A percentile compares a stretch with the other conserved stretches of the same genome.
Conservation (phyloP, 2,113 vertebrate species). For the Microcebus ravelobensis region DNA sequence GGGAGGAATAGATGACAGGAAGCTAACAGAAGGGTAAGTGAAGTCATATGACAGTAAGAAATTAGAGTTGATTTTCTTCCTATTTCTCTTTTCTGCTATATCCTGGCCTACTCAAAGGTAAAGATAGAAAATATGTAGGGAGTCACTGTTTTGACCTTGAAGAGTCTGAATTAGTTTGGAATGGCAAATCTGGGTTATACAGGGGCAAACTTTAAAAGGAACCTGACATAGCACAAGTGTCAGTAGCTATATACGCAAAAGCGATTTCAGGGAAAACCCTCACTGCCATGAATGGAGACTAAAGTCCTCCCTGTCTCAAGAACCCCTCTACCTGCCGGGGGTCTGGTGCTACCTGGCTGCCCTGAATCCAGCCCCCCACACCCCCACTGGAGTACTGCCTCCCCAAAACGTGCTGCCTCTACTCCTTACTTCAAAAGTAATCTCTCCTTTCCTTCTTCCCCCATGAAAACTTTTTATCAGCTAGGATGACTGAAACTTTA, state of each 20-base stretch:
- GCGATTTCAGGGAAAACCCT: no score
- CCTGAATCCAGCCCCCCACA: fast-evolving
- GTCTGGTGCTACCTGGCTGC: neutral
- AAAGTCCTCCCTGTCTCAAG: neutral
- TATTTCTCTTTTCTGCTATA: neutral
- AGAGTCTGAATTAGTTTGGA: neutral
- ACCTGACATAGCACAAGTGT: fast-evolving
- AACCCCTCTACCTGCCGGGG: neutral
- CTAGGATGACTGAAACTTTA: neutral
- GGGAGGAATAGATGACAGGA: neutral
- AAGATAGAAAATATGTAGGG: neutral
- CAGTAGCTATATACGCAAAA: neutral
- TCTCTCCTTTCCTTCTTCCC: neutral
- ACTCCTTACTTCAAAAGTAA: neutral
- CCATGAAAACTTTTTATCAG: neutral
- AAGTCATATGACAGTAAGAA: neutral
- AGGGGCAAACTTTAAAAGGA: neutral
- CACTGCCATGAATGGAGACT: neutral
- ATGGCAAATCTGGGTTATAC: neutral
- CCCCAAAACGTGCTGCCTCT: neutral
- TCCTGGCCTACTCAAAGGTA: neutral
- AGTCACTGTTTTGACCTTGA: neutral
- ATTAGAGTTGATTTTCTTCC: neutral
- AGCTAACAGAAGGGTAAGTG: neutral
- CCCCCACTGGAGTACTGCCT: fast-evolving